Conservation (phyloP, 2,888 invertebrate genomes). For the Caenorhabditis afra region DNA sequence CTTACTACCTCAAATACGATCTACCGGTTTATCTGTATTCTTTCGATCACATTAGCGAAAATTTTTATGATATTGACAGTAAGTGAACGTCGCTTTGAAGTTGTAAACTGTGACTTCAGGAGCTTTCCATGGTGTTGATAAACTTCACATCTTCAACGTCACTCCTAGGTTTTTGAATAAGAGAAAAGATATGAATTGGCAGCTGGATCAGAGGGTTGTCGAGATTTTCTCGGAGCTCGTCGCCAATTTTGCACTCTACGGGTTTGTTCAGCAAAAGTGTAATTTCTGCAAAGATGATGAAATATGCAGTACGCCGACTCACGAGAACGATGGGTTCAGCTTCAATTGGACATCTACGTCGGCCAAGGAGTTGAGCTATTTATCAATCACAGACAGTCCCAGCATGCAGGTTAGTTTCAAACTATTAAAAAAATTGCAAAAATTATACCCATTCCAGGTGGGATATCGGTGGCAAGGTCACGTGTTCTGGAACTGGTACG, state of each 20-base stretch:
- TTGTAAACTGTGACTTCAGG: slow-evolving; percentile 62
- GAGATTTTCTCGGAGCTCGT: slow-evolving; percentile 80
- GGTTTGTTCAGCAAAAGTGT: slow-evolving; percentile 65
- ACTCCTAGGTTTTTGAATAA: slow-evolving; percentile 76
- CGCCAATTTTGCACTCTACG: slow-evolving; percentile 77
- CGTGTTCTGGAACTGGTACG: slow-evolving; percentile 81
- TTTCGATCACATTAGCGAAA: slow-evolving; percentile 80
- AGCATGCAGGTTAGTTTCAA: slow-evolving; percentile 69
- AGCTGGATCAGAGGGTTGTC: slow-evolving; percentile 79
- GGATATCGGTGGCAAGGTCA: slow-evolving; percentile 80
- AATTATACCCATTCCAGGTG: slow-evolving; percentile 61
- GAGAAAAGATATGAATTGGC: slow-evolving; percentile 80
- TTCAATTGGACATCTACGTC: slow-evolving; percentile 80
- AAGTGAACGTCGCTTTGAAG: slow-evolving; percentile 14
- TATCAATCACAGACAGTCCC: slow-evolving; percentile 79
- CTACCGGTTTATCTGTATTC: slow-evolving; percentile 80
- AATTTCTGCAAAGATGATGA: background rate
- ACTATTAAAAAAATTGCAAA: no score
- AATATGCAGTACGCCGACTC: slow-evolving; percentile 78
- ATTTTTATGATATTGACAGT: slow-evolving; percentile 80
- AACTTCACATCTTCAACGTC: slow-evolving; percentile 80
- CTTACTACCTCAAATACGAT: slow-evolving; percentile 73
- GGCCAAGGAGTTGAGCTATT: slow-evolving; percentile 74
- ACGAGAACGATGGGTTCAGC: slow-evolving; percentile 73
- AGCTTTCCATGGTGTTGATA: slow-evolving; percentile 80